Conservation (phyloP, 2,888 invertebrate genomes). For the Camponotus fellah region DNA sequence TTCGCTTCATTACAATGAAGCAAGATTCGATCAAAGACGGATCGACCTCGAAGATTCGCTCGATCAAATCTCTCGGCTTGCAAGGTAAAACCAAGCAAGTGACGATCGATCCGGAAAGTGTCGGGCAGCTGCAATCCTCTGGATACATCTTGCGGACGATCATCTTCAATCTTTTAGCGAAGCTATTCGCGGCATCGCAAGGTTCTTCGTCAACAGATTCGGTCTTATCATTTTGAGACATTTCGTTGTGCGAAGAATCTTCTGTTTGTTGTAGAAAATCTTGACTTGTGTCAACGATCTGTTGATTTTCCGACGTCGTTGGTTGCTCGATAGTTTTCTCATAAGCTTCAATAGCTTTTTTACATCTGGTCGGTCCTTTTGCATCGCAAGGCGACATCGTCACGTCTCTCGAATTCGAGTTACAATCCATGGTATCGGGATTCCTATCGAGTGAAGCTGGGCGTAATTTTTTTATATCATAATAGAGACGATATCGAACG, state of each 20-base stretch:
- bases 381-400: not conserved
- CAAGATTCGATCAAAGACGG: constrained; percentile 59
- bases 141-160: constrained; percentile 27
- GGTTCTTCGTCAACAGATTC: not conserved
- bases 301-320: not conserved
- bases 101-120: not conserved
- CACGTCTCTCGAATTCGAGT: not conserved
- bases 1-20: constrained; percentile 56
- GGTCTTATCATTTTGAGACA: not conserved
- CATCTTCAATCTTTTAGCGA: constrained; percentile 48
- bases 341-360: not conserved
- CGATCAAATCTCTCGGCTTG: constrained; percentile 60
- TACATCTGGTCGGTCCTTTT: not conserved
- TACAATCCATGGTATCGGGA: not conserved
- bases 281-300: not conserved
- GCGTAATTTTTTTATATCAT: not conserved
- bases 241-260: not conserved
- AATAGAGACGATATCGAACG: not conserved
- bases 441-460: constrained; percentile 4
- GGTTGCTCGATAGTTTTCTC: not conserved
- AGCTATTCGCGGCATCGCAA: not conserved
- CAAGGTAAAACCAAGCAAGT: constrained; percentile 69
- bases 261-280: not conserved
- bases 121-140: not conserved
- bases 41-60: constrained; percentile 68